These are phyloP conservation scores for Prionace glauca DNA, from an alignment of 2,797 vertebrate species.

Conservation along the genomic window DNA sequence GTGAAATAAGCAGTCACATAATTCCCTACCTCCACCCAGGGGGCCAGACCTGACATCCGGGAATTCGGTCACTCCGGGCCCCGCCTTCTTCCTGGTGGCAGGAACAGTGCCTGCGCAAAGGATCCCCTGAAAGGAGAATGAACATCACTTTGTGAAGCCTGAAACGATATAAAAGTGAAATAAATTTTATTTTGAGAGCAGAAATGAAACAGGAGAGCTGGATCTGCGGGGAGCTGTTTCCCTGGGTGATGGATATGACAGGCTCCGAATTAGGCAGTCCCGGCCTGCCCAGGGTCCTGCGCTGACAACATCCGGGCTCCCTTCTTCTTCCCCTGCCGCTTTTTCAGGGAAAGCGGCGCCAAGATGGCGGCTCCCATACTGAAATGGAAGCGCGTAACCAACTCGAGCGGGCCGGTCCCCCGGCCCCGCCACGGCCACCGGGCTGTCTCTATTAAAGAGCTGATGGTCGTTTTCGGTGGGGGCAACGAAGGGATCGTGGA, in stretches of 20 bases:
- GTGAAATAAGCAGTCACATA: not conserved
- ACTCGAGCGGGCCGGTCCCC: slow-evolving; percentile 37
- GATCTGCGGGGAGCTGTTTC: not conserved
- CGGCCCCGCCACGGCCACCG: slow-evolving; percentile 39
- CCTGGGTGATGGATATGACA: not conserved
- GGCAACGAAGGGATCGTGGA: slow-evolving; percentile 40
- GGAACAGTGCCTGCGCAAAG: not conserved
- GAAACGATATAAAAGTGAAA: not conserved
- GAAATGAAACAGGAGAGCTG: not conserved
- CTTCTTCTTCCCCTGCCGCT: not conserved
- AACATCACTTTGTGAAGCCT: not conserved
- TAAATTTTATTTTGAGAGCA: not conserved
- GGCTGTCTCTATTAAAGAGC: slow-evolving; percentile 39
- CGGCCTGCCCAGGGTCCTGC: not conserved
- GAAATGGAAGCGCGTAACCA: slow-evolving; percentile 37
- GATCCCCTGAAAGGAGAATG: not conserved
- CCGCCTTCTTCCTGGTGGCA: not conserved
- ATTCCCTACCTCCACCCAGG: not conserved
- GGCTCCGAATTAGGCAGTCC: not conserved
- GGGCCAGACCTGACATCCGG: not conserved
- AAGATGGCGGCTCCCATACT: slow-evolving; percentile 42
- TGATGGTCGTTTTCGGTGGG: slow-evolving; percentile 40
- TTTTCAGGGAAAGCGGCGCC: slow-evolving; percentile 1
- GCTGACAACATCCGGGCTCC: slow-evolving; percentile 23
- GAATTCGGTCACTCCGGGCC: no score